phyloP scores from a whole-genome alignment of 2,113 vertebrate species.

The Eurypyga helias region DNA sequence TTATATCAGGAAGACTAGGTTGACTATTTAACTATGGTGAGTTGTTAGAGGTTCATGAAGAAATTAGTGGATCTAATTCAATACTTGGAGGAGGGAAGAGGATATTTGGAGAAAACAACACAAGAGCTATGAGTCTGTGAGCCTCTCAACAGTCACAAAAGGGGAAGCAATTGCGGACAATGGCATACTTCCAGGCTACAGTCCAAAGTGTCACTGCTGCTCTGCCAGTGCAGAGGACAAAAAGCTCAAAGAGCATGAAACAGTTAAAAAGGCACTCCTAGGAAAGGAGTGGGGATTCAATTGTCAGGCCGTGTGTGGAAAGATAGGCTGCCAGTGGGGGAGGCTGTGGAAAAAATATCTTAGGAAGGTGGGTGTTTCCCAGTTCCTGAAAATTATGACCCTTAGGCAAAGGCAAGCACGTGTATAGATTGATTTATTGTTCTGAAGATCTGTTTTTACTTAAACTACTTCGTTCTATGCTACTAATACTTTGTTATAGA shows the following conservation, averaged over 20 bases:
- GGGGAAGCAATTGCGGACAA: neutral
- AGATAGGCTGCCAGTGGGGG: neutral
- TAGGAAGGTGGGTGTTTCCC: neutral
- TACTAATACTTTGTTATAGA: neutral
- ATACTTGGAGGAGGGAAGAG: neutral
- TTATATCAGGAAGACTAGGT: neutral
- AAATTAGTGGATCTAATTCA: neutral
- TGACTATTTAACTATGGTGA: neutral
- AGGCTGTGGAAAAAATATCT: neutral
- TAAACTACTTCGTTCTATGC: neutral
- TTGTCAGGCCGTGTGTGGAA: neutral
- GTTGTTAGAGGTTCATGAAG: neutral
- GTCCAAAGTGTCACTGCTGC: neutral
- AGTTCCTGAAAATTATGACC: neutral
- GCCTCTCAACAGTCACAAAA: neutral
- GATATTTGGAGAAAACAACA: neutral
- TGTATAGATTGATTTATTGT: neutral
- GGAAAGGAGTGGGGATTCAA: neutral
- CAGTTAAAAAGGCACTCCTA: neutral
- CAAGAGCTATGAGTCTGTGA: neutral
- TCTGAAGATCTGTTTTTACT: constrained; percentile 6
- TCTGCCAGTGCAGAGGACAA: neutral
- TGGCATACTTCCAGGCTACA: neutral
- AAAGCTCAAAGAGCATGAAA: neutral
- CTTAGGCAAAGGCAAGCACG: neutral